Evolutionary conservation across 2,113 vertebrate genomes (phyloP), one percentile per base, ranked within the genome.

Genomic region (Urocolius indicus): DNA sequence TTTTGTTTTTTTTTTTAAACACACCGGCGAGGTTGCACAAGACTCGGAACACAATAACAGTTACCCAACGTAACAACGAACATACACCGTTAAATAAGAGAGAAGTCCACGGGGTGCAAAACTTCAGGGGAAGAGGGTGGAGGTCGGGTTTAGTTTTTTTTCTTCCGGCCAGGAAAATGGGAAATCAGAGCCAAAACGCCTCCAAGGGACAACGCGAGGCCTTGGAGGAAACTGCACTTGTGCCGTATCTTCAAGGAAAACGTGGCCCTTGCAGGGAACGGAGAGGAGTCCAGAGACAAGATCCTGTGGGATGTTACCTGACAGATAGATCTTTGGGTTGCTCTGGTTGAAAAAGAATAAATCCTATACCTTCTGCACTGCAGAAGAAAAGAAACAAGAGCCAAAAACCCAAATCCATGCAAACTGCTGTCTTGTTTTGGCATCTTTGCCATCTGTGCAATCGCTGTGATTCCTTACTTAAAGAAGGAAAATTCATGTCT

Each of bases 81-180:
- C 97, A 97, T 87, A 97, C 96, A 97, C 87, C 93, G 84, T 98
- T 98, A 98, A 98, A 97, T 98, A 98, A 97, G n/a, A 96, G 89
- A 69, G 34, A 73, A 91, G 66, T 63, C 94, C 29, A 30, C 82
- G 97, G 78, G 82, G 61, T 57, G 55, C 73, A 89, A 67, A 10
- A n/a, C n/a, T 18, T 10, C 7, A 38, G 55, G 68, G 66, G 32
- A 57, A 11, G 55, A 30, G 57, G 38, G 22, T 3, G 54, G 57
- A 24, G n/a, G n/a, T 22, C 27, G 23, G 13, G 23, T 74, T 55
- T 36, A 16, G 15, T 11, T 48, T 73, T 62, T 38, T 52, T 52
- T 52, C 30, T 21, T n/a, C n/a, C n/a, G n/a, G 12, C 24, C 23
- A 73, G 27, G 67, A 87, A 72, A 82, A 77, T 4, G 36, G 11